Conservation (phyloP, 2,113 vertebrate genomes). For the Neomonachus schauinslandi region DNA sequence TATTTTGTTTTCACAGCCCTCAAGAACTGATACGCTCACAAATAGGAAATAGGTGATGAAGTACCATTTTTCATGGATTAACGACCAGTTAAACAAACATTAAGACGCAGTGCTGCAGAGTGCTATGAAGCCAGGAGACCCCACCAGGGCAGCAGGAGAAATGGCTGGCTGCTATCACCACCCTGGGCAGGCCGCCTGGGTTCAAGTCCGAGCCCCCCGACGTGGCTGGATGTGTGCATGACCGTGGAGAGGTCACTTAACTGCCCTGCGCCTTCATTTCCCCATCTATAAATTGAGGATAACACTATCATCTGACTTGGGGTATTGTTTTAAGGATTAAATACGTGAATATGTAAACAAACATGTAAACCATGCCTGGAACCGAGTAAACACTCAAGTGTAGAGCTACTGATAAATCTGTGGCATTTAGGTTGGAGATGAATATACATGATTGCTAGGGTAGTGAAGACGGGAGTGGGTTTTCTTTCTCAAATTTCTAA, state of each 20-base stretch:
- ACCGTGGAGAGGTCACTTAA: no score
- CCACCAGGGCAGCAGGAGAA: accelerated
- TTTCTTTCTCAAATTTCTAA: background rate
- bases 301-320: accelerated
- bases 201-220: background rate
- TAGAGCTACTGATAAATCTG: background rate
- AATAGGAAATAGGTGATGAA: accelerated
- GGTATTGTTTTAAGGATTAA: background rate
- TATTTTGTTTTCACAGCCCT: background rate
- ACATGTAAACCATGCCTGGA: background rate
- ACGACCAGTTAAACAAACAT: no score
- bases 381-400: background rate
- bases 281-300: no score
- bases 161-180: accelerated
- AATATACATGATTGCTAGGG: accelerated
- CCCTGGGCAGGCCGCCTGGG: background rate
- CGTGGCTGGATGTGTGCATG: accelerated
- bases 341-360: background rate
- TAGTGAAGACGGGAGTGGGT: no score
- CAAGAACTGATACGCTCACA: accelerated
- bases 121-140: accelerated
- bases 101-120: accelerated
- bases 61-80: accelerated
- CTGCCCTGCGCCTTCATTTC: background rate
- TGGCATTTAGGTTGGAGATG: background rate